Conservation (phyloP, 1,140 invertebrate species). For the Zaprionus nigranus region DNA sequence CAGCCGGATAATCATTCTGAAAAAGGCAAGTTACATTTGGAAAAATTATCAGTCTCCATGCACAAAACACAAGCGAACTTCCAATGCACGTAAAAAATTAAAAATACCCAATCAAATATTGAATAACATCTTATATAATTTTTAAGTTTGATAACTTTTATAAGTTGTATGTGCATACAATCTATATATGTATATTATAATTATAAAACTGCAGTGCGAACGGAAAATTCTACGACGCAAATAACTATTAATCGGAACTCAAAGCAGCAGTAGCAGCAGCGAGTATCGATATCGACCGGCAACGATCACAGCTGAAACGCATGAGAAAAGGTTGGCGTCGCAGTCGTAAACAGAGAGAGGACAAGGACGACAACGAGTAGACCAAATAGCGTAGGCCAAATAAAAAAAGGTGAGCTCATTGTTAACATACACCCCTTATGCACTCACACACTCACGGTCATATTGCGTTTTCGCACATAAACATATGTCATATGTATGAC, state of each 20-base stretch:
- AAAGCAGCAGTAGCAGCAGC: slow-evolving; percentile 18
- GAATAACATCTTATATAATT: slow-evolving; percentile 17
- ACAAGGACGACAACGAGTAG: slow-evolving; percentile 25
- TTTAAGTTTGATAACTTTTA: slow-evolving; percentile 30
- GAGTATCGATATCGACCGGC: slow-evolving; percentile 11
- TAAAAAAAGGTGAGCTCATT: slow-evolving; percentile 32
- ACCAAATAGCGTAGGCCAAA: slow-evolving; percentile 4
- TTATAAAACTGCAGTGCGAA: slow-evolving; percentile 23
- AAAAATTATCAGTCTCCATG: slow-evolving; percentile 35
- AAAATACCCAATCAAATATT: slow-evolving; percentile 21
- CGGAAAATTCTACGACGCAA: slow-evolving; percentile 63
- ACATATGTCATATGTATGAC: slow-evolving; percentile 4
- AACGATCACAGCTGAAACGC: slow-evolving; percentile 29
- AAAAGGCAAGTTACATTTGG: slow-evolving; percentile 51
- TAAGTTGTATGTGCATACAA: slow-evolving; percentile 31
- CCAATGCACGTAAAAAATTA: slow-evolving; percentile 36
- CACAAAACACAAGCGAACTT: slow-evolving; percentile 47
- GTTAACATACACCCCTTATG: not conserved
- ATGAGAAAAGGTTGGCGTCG: slow-evolving; percentile 40
- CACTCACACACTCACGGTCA: slow-evolving; percentile 2
- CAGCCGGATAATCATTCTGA: slow-evolving; percentile 35
- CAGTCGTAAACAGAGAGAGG: slow-evolving; percentile 27
- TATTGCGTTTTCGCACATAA: slow-evolving; percentile 18
- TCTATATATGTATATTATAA: slow-evolving; percentile 30
- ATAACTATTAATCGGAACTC: slow-evolving; percentile 38